Evolutionary conservation across 2,888 invertebrate species (phyloP).

Genomic region (Tolmerus cingulatus): DNA sequence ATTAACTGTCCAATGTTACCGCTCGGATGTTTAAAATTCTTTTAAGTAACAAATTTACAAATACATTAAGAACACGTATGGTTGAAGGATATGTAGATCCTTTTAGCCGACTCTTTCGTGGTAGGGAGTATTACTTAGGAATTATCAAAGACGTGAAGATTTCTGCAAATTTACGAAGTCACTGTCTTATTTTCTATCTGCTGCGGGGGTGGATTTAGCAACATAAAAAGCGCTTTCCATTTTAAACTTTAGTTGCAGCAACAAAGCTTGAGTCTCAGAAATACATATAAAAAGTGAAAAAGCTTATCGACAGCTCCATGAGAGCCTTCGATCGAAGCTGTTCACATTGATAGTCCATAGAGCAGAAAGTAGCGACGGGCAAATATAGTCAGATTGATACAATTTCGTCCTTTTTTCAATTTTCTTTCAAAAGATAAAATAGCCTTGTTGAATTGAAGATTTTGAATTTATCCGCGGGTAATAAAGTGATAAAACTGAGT

Average conservation of each 20-base stretch:
- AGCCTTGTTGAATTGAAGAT: not conserved
- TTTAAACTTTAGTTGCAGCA: not conserved
- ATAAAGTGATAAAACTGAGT: not conserved
- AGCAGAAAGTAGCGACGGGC: conserved; percentile 10
- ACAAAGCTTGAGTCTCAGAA: conserved; percentile 9
- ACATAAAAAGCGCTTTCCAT: not conserved
- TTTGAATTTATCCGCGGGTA: not conserved
- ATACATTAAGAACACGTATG: too few species aligned
- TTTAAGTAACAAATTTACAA: too few species aligned
- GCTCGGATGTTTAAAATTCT: too few species aligned
- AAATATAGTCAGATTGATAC: not conserved
- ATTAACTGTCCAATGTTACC: too few species aligned
- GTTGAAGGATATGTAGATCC: too few species aligned
- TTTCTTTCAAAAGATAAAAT: not conserved
- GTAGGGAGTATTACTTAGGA: too few species aligned
- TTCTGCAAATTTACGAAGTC: not conserved
- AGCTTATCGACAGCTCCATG: not conserved
- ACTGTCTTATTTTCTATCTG: not conserved
- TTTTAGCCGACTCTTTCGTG: too few species aligned
- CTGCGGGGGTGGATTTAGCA: not conserved
- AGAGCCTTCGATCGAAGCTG: conserved; percentile 34
- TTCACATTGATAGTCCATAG: conserved; percentile 1
- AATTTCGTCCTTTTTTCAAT: conserved; percentile 26
- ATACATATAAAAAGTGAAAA: conserved; percentile 23
- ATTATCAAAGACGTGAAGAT: too few species aligned